Base-by-base conservation (phyloP, 1,140 invertebrate species). In the Caerostris darwini region DNA sequence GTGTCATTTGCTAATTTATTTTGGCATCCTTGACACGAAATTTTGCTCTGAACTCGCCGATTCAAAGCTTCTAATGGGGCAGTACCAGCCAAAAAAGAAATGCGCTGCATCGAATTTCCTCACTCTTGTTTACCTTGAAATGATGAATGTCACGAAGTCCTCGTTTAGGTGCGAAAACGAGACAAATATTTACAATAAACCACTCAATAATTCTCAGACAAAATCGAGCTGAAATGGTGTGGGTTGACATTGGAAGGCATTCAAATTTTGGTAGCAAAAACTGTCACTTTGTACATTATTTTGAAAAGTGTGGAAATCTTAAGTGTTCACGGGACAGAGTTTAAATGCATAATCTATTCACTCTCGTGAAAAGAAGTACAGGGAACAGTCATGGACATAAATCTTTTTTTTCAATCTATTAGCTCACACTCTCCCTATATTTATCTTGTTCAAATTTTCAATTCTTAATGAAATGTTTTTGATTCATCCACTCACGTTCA, bases 141-240 rank as follows among this genome's bases (percentile, higher is more conserved):
- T 77, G 71, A 77, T 77, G 50, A 77, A 77, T 77, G 71, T 53
- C 71, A 77, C 1, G 12, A 19, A 77, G 71, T 77, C 71, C 71
- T 77, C 50, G 53, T 77, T 53, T 77, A 53, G 12, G 71, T 77
- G 71, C 10, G 71, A 77, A 77, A 77, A 77, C 53, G 34, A 77
- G 71, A 53, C 71, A 77, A 77, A 77, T 77, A 77, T 77, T 77
- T 77, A 77, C 50, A 77, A 50, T 50, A 50, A 77, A 53, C 50
- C 10, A 53, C 71, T 77, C 71, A 77, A 77, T 77, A 77, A 50
- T 77, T 77, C 71, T 77, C 34, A 50, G 8, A 77, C 71, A 77
- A 77, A 77, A 77, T 50, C 71, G 19, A 77, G 71, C 53, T 77
- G 71, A 77, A 77, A 77, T 77, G 71, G 50, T 19, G 71, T 77